Evolutionary conservation across 2,113 vertebrate species (phyloP).

Genomic region (Phyllostomus hastatus): DNA sequence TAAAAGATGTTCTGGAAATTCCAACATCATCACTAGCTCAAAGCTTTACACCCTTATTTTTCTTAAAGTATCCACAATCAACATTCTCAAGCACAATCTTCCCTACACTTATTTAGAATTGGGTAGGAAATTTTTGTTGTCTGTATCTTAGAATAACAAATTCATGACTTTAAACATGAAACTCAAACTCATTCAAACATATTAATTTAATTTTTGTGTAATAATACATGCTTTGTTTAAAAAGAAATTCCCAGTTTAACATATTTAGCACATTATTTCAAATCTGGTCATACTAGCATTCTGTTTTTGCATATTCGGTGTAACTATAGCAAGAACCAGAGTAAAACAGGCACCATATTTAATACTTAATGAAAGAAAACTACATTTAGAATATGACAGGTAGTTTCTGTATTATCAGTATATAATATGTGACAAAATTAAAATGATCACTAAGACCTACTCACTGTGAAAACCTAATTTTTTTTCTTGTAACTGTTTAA

Average conservation of each 20-base stretch:
- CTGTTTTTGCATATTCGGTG: conserved; percentile 52
- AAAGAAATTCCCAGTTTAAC: conserved; percentile 56
- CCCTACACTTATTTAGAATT: neutral
- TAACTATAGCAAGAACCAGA: conserved; percentile 15
- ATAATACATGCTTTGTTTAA: conserved; percentile 39
- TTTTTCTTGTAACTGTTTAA: neutral
- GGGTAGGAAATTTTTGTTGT: conserved; percentile 35
- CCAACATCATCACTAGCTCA: neutral
- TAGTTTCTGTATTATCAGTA: neutral
- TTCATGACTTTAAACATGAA: conserved; percentile 49
- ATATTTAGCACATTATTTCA: conserved; percentile 48
- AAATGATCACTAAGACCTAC: neutral
- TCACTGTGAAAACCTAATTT: neutral
- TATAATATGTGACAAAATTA: neutral
- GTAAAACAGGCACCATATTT: neutral
- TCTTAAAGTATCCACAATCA: neutral
- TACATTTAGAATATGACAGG: conserved; percentile 32
- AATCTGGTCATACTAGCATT: conserved; percentile 56
- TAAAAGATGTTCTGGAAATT: neutral
- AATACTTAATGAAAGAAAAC: conserved; percentile 52
- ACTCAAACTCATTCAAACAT: neutral
- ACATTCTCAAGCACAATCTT: conserved; percentile 23
- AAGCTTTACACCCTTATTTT: neutral
- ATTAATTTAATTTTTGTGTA: conserved; percentile 36
- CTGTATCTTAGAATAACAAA: conserved; percentile 30